Evolutionary conservation across 1,140 invertebrate genomes (phyloP).

Genomic region (Bombyx mandarina): DNA sequence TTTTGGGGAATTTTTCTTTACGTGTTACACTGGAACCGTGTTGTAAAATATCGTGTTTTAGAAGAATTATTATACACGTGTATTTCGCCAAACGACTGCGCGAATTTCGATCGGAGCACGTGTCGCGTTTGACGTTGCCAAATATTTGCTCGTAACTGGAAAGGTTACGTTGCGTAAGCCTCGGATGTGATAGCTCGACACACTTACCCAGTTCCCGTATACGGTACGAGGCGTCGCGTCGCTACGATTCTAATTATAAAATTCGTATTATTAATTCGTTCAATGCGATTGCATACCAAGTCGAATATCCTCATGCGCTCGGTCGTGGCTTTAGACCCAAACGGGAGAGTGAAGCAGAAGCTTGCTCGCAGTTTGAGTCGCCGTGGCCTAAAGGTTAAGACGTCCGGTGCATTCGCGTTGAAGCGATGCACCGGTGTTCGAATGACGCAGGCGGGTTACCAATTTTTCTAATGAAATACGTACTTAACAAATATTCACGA

Average conservation of each 20-base stretch:
- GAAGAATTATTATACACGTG: too few species aligned
- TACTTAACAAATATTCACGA: slow-evolving; percentile 1
- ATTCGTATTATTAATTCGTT: slow-evolving; percentile 12
- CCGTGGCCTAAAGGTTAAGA: too few species aligned
- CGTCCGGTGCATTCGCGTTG: too few species aligned
- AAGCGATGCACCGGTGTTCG: too few species aligned
- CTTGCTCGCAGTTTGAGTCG: too few species aligned
- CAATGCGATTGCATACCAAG: slow-evolving; percentile 8
- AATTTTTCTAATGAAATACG: too few species aligned
- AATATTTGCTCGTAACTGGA: slow-evolving; percentile 17
- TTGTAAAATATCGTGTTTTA: too few species aligned
- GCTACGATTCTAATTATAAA: slow-evolving; percentile 6
- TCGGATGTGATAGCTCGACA: slow-evolving; percentile 23
- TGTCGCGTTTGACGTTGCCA: slow-evolving; percentile 15
- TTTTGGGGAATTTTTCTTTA: too few species aligned
- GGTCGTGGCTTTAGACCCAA: too few species aligned
- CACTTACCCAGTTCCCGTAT: slow-evolving; percentile 26
- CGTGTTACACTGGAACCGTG: too few species aligned
- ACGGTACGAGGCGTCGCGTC: slow-evolving; percentile 5
- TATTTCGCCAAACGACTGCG: background rate
- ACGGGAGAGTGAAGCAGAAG: too few species aligned
- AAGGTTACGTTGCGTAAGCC: slow-evolving; percentile 31
- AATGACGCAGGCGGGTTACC: too few species aligned
- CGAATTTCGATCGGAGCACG: slow-evolving; percentile 11
- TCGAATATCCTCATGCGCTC: background rate